A percentile compares a stretch with the other conserved stretches of the same genome.
These are phyloP conservation scores for Darevskia mixta DNA, from an alignment of 2,797 vertebrate species.

Conservation along the genomic window DNA sequence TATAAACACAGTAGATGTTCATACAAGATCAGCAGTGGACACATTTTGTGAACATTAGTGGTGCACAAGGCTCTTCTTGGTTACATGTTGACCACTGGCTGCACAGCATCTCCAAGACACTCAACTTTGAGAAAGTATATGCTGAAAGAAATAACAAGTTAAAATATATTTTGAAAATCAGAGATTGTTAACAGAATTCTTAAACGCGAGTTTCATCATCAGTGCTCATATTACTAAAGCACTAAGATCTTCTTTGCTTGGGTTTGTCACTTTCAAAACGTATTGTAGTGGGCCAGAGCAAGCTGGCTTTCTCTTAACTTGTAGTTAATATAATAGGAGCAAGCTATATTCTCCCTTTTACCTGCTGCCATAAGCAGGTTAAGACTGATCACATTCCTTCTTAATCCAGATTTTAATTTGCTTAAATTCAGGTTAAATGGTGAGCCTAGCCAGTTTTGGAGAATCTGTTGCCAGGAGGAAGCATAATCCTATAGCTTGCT, in stretches of 20 bases:
- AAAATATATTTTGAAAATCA: constrained; percentile 70
- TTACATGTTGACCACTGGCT: constrained; percentile 76
- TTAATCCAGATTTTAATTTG: neutral
- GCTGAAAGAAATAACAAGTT: constrained; percentile 76
- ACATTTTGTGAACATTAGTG: constrained; percentile 71
- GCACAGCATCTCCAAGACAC: constrained; percentile 76
- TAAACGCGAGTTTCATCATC: constrained; percentile 14
- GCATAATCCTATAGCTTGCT: neutral
- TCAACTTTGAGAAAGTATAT: constrained; percentile 77
- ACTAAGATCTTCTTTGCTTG: neutral
- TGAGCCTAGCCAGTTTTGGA: neutral
- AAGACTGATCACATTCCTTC: neutral
- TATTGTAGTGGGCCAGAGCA: neutral
- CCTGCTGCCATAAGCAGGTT: neutral
- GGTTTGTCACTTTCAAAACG: constrained; percentile 39
- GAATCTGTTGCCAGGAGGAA: neutral
- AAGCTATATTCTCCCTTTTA: neutral
- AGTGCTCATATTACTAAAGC: constrained; percentile 7
- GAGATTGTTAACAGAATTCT: constrained; percentile 26
- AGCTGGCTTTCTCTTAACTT: neutral
- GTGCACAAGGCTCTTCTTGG: constrained; percentile 73
- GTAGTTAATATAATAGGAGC: neutral
- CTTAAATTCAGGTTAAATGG: neutral
- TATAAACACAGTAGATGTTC: constrained; percentile 62
- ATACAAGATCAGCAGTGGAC: constrained; percentile 66